Conservation (phyloP, 2,888 invertebrate species). For the Heterodera filipjevi region DNA sequence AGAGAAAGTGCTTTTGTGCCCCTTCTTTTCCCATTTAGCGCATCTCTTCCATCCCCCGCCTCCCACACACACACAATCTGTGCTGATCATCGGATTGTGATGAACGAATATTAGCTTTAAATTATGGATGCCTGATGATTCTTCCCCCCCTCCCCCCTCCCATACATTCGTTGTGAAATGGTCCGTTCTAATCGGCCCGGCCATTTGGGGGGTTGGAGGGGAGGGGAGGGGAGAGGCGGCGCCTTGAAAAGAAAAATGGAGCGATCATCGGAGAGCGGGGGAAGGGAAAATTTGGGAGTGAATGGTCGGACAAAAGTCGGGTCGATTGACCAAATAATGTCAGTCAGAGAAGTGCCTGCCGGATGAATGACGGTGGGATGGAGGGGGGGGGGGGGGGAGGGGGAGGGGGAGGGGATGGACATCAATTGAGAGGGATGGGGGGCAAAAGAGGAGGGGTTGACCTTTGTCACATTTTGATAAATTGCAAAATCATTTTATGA, state of each 20-base stretch:
- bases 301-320: background rate
- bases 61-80: background rate
- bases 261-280: background rate
- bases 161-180: constrained; percentile 17
- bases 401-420: too few species aligned
- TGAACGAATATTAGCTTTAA: background rate
- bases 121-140: constrained; percentile 7
- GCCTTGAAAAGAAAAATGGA: constrained; percentile 11
- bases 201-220: too few species aligned
- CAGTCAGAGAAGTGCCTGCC: background rate
- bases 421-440: too few species aligned
- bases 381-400: background rate
- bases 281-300: background rate
- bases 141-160: background rate
- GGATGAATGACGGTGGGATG: background rate
- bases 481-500: too few species aligned
- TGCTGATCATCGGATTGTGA: background rate
- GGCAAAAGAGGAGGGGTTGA: too few species aligned
- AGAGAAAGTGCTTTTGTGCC: too few species aligned
- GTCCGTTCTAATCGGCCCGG: constrained; percentile 32
- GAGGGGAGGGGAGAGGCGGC: background rate
- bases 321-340: background rate
- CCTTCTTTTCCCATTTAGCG: background rate
- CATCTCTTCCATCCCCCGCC: background rate
- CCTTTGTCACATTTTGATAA: too few species aligned